Evolutionary conservation across 2,113 vertebrate genomes (phyloP), one percentile per base, ranked within the genome.

Genomic region (Syrrhaptes paradoxus): DNA sequence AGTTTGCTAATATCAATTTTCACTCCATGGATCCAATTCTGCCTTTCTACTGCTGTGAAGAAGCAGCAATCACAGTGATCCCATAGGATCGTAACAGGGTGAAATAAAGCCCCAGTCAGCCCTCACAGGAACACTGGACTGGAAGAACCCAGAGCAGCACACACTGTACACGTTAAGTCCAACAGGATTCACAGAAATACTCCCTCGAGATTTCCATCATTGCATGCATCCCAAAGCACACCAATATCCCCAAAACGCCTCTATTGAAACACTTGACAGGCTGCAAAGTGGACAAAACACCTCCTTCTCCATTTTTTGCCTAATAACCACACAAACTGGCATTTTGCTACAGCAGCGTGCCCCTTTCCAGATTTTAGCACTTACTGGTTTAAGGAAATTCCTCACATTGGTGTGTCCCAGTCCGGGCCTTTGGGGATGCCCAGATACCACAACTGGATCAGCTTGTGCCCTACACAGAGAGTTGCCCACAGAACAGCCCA

Each of bases 81-180:
- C 48, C 20, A 9, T 1, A 54, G 73, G 51, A 49, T 20, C 25
- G 11, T 3, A n/a, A 13, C 0, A 43, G 21, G 1, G 38, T 15
- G n/a, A 87, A 63, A 29, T 7, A 55, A 86, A 83, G 38, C 26
- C n/a, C 58, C 16, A 24, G 5, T 31, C 45, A 61, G 63, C 43
- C 52, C 52, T 57, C 80, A 13, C 16, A 66, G n/a, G 34, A 77
- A 72, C 46, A 38, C 24, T 17, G 20, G 28, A 45, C 63, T 72
- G 32, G 63, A 76, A 81, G 28, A 92, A 72, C 16, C 12, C 16
- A 15, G 48, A 77, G 71, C 36, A 81, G 57, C 48, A 43, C 16
- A 22, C 9, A 25, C 13, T 20, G 9, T 10, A 81, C 24, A 45
- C 13, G 24, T 51, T 43, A 52, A 62, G 41, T 61, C 28, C 25